phyloP scores from a whole-genome alignment of 2,888 invertebrate genomes.

The Eucera pruinosa region DNA sequence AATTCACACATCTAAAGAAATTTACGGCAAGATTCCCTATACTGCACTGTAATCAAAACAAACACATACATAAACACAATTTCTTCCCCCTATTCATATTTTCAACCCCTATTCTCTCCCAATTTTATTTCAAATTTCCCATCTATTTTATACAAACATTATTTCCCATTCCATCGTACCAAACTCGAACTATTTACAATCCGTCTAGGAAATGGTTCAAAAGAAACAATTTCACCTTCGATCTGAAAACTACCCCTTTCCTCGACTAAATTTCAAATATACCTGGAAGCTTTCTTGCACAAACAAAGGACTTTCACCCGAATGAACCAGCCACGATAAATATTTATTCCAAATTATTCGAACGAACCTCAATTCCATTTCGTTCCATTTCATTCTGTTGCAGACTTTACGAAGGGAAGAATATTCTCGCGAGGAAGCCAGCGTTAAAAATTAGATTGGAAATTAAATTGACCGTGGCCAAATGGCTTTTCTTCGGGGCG shows the following conservation, averaged over 20 bases:
- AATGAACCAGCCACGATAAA: background rate
- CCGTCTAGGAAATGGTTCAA: background rate
- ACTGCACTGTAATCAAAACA: too few species aligned
- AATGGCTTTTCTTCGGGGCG: slow-evolving; percentile 31
- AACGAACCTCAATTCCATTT: background rate
- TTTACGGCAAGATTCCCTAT: too few species aligned
- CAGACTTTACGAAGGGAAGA: background rate
- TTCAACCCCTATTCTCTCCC: too few species aligned
- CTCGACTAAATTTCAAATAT: background rate
- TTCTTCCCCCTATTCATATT: too few species aligned
- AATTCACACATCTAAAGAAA: too few species aligned
- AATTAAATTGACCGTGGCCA: slow-evolving; percentile 51
- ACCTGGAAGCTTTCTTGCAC: background rate
- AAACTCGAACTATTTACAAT: background rate
- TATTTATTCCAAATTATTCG: slow-evolving; percentile 18
- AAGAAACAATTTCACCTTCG: slow-evolving; percentile 1
- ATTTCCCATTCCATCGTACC: background rate
- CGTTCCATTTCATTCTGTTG: slow-evolving; percentile 2
- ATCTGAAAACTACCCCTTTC: background rate
- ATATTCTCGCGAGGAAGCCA: slow-evolving; percentile 22
- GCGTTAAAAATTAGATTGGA: slow-evolving; percentile 54
- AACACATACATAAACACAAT: too few species aligned
- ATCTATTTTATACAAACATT: background rate
- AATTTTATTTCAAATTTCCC: slow-evolving; percentile 3
- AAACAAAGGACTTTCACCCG: background rate